A percentile compares a stretch with the other conserved stretches of the same genome.
phyloP scores from a whole-genome alignment of 2,113 vertebrate genomes.

The Aviceda subcristata region DNA sequence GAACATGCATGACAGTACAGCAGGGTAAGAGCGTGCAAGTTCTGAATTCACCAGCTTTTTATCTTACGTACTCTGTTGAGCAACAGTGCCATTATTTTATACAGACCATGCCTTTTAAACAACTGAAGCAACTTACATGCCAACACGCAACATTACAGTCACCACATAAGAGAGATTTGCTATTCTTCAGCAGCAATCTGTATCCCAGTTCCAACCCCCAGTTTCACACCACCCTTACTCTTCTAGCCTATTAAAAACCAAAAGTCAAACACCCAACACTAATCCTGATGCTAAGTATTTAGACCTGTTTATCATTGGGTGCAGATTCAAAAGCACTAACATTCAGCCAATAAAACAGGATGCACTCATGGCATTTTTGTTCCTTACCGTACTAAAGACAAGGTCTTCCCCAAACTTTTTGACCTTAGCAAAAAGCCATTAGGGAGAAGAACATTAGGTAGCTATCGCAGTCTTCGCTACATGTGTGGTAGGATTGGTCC shows the following conservation, averaged over 20 bases:
- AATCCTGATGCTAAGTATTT: neutral
- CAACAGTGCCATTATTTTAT: neutral
- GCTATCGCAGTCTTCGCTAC: neutral
- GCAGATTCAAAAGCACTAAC: neutral
- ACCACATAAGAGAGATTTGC: neutral
- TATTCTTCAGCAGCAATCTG: neutral
- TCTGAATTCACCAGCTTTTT: neutral
- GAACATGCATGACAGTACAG: accelerated
- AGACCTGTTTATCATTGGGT: neutral
- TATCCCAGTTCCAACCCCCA: neutral
- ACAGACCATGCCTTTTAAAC: neutral
- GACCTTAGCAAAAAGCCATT: neutral
- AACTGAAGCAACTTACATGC: neutral
- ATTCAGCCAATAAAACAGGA: neutral
- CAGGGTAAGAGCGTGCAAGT: neutral
- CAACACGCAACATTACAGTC: neutral
- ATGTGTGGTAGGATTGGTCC: neutral
- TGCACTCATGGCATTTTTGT: neutral
- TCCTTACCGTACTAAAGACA: neutral
- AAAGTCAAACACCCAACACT: neutral
- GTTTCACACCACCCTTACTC: neutral
- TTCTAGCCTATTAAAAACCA: neutral
- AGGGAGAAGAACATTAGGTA: neutral
- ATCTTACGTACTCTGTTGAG: neutral
- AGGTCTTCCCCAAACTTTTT: neutral